These are phyloP conservation scores for Hirundo rustica DNA, from an alignment of 2,797 vertebrate species.

Conservation along the genomic window DNA sequence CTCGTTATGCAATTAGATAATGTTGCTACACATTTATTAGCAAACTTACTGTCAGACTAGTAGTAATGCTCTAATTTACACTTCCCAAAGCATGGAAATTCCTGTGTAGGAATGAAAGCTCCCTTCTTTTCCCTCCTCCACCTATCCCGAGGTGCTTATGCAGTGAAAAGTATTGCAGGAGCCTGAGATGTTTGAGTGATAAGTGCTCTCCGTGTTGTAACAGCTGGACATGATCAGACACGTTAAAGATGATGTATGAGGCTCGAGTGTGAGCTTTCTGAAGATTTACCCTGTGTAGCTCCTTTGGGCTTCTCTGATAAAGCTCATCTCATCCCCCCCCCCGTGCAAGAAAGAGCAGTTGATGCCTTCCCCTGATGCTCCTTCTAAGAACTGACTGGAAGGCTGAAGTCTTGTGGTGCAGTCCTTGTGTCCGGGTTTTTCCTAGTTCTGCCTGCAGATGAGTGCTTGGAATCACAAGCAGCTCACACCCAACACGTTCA, in stretches of 20 bases:
- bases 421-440: not conserved
- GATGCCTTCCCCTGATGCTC: not conserved
- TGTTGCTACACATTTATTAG: constrained; percentile 59
- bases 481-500: not conserved
- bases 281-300: not conserved
- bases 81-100: constrained; percentile 62
- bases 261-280: not conserved
- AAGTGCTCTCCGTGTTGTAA: not conserved
- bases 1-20: constrained; percentile 17
- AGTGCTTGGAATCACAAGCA: not conserved
- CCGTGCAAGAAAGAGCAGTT: not conserved
- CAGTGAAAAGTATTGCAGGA: not conserved
- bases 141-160: not conserved
- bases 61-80: constrained; percentile 61
- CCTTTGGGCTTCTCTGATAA: not conserved
- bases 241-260: not conserved
- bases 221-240: not conserved
- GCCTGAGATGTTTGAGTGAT: not conserved
- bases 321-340: not conserved
- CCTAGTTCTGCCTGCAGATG: not conserved
- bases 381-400: not conserved
- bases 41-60: constrained; percentile 48
- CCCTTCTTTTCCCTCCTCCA: constrained; percentile 42
- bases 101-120: constrained; percentile 25
- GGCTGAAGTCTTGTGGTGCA: not conserved